phyloP scores from a whole-genome alignment of 1,140 invertebrate species.

The Hesperophylax magnus region DNA sequence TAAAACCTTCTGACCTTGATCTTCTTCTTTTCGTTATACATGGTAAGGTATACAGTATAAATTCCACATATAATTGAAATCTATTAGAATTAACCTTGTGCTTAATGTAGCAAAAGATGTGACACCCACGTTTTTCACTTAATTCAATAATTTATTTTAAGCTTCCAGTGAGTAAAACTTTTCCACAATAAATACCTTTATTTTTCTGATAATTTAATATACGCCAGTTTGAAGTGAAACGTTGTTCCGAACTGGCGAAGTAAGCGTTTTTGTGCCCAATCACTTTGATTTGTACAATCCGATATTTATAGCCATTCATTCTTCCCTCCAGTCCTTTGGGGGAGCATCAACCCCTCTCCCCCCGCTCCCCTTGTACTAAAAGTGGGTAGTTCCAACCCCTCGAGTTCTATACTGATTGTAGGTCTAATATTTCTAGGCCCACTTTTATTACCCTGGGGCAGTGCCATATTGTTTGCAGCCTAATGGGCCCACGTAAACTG shows the following conservation, averaged over 20 bases:
- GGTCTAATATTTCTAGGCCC: slow-evolving; percentile 15
- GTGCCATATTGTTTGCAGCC: background rate
- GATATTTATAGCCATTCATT: slow-evolving; percentile 1
- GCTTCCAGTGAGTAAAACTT: no score
- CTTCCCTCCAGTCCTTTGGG: background rate
- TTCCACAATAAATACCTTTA: no score
- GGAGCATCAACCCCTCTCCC: background rate
- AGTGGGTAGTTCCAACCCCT: background rate
- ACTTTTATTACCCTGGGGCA: slow-evolving; percentile 4
- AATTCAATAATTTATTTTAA: no score
- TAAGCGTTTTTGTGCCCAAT: background rate
- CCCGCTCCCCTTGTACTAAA: no score
- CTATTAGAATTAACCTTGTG: no score
- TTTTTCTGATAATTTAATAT: no score
- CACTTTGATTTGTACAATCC: slow-evolving; percentile 3
- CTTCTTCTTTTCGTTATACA: no score
- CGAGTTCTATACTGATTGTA: background rate
- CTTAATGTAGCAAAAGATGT: no score
- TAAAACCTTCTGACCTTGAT: no score
- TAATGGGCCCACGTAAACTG: background rate
- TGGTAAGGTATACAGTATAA: no score
- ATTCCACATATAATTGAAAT: no score
- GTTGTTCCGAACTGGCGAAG: background rate
- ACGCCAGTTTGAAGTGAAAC: background rate
- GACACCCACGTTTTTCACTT: no score